Percentiles rank a stretch among this genome's conserved stretches.
Evolutionary conservation across 2,797 vertebrate species (phyloP).

Genomic region (Paguma larvata): DNA sequence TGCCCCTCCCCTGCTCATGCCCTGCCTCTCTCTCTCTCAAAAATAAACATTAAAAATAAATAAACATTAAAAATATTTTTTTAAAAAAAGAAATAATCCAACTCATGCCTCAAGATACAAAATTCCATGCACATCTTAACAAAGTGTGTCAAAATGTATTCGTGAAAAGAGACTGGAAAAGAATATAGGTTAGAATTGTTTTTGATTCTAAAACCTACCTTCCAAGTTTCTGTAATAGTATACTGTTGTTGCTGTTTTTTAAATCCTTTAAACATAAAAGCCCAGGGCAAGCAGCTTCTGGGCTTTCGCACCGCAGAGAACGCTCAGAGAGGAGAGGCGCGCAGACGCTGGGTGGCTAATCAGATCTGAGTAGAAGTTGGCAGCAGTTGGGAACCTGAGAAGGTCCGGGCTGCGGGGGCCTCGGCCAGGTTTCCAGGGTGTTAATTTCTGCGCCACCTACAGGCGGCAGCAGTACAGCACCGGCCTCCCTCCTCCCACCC

Average conservation of each 20-base stretch:
- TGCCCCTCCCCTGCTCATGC: no score
- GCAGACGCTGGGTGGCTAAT: neutral
- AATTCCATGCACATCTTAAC: neutral
- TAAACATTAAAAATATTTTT: no score
- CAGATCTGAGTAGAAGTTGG: neutral
- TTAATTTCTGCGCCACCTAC: neutral
- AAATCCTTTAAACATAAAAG: neutral
- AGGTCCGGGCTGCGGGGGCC: no score
- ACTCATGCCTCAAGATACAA: neutral
- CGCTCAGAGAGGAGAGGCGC: neutral
- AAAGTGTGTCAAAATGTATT: neutral
- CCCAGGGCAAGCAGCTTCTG: neutral
- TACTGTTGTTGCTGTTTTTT: neutral
- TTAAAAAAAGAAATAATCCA: neutral
- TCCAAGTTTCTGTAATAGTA: neutral
- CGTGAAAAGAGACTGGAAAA: neutral
- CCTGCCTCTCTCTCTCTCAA: no score
- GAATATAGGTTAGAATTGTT: neutral
- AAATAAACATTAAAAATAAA: no score
- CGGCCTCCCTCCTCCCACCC: no score
- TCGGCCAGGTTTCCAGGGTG: neutral
- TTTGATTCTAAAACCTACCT: constrained; percentile 6
- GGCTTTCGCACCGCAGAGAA: neutral
- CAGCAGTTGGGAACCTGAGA: neutral
- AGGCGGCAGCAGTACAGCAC: no score